Evolutionary conservation across 2,113 vertebrate genomes (phyloP), one percentile per base, ranked within the genome.

Genomic region (Struthio camelus): DNA sequence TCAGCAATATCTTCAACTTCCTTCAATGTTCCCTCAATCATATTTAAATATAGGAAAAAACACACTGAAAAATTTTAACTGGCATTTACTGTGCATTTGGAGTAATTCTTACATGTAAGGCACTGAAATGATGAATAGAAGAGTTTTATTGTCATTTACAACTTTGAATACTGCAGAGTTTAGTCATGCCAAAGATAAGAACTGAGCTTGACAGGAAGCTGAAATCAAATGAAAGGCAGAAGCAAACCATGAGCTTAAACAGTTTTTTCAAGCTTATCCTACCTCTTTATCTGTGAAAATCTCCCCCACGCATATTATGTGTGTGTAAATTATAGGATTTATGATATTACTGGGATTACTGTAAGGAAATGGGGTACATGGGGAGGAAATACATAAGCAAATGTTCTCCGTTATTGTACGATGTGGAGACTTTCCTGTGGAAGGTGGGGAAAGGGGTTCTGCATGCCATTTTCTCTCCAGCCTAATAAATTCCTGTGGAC

Each of bases 121-220:
- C 50, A 84, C 46, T 79, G 73, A 92, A 93, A 91, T 51, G 56
- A 86, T 92, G 56, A 94, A 84, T 67, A 84, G 80, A 78, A 79
- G 54, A 62, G 24, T 89, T 95, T 91, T 92, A 81, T 84, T 92
- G 76, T 85, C 38, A 72, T 92, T 96, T 89, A 72, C 77, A 94
- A 36, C 87, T 92, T 81, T 79, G 89, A 92, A 95, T 73, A 81
- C 86, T 69, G 61, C 30, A 87, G 75, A 93, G 56, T 91, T 93
- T 78, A 80, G 50, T 59, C 85, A 90, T 46, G 86, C 83, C 56
- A 54, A 87, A 91, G 94, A 85, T 91, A 91, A 95, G 80, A 78
- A 36, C 73, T 59, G 77, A 93, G 51, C 27, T 51, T 91, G 54
- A 87, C 42, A 90, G 62, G 42, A 56, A 93, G 42, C n/a, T 84